A percentile compares a stretch with the other conserved stretches of the same genome.
These are phyloP conservation scores for Psylliodes chrysocephalus DNA, from an alignment of 2,888 invertebrate species.

Conservation along the genomic window DNA sequence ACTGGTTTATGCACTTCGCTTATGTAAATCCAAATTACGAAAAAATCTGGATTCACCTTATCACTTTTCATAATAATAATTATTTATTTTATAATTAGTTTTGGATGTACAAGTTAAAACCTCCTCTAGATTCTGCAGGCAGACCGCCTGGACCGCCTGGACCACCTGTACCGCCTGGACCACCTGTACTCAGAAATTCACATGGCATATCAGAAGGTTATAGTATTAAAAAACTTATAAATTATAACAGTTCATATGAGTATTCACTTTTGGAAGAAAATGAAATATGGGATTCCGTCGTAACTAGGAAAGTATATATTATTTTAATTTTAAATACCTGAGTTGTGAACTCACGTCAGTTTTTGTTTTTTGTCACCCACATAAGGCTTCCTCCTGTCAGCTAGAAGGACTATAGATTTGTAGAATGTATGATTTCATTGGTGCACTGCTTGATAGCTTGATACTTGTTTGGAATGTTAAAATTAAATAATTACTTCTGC, in stretches of 20 bases:
- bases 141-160: neutral
- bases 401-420: too few species aligned
- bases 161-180: neutral
- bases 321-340: too few species aligned
- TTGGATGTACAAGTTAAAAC: constrained; percentile 49
- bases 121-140: neutral
- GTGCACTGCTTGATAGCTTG: too few species aligned
- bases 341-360: too few species aligned
- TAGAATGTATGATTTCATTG: too few species aligned
- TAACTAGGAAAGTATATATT: too few species aligned
- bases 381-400: too few species aligned
- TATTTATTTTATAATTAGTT: constrained; percentile 36
- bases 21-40: too few species aligned
- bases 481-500: too few species aligned
- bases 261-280: neutral
- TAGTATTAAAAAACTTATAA: neutral
- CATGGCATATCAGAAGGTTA: neutral
- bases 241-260: neutral
- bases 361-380: too few species aligned
- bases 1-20: too few species aligned
- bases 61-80: neutral
- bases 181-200: neutral
- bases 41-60: neutral
- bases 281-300: neutral
- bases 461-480: too few species aligned